These are phyloP conservation scores for Girardinus metallicus DNA, from an alignment of 2,797 vertebrate genomes.

Conservation along the genomic window DNA sequence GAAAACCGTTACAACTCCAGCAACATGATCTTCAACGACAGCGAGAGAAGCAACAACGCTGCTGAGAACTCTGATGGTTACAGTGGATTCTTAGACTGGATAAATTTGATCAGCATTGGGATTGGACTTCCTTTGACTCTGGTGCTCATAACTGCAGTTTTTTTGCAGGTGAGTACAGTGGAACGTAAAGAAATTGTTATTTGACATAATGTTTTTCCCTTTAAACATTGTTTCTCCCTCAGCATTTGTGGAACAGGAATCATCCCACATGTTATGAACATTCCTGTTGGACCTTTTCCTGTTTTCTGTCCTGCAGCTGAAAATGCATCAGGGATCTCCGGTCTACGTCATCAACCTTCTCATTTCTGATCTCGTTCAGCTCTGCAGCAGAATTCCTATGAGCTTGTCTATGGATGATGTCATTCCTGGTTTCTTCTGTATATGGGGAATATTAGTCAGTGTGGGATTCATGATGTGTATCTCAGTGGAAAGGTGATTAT, in stretches of 20 bases:
- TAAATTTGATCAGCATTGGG: neutral
- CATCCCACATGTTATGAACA: too few species aligned
- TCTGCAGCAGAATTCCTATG: neutral
- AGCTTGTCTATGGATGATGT: too few species aligned
- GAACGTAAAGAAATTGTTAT: neutral
- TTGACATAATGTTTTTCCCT: neutral
- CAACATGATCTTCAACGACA: neutral
- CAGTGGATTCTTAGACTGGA: neutral
- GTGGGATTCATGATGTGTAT: slow-evolving; percentile 10
- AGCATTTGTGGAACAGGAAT: neutral
- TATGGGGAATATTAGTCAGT: neutral
- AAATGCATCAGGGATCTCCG: neutral
- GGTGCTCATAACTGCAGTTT: neutral
- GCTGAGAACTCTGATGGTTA: neutral
- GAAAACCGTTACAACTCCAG: neutral
- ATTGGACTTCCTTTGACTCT: neutral
- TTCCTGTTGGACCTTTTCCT: too few species aligned
- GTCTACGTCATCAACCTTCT: slow-evolving; percentile 15
- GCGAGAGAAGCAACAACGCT: neutral
- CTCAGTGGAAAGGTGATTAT: neutral
- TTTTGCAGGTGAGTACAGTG: neutral
- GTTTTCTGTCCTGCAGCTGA: neutral
- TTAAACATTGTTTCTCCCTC: neutral
- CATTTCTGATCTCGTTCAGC: slow-evolving; percentile 8
- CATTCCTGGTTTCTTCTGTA: too few species aligned